Evolutionary conservation across 2,797 vertebrate species (phyloP).

Genomic region (Sphaeramia orbicularis): DNA sequence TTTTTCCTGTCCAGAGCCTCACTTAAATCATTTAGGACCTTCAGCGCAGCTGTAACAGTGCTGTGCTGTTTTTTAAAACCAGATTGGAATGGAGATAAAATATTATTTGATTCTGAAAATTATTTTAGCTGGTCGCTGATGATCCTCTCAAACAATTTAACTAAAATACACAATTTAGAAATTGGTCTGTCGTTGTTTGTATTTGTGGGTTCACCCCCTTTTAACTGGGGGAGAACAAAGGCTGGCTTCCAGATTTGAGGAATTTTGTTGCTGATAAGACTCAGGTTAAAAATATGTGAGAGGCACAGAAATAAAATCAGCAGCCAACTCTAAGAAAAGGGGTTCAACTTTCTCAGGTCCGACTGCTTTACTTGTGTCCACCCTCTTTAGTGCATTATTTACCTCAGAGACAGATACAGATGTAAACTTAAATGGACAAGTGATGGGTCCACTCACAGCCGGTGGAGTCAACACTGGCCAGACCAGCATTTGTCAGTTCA

Average conservation of each 20-base stretch:
- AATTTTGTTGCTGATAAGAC: background rate
- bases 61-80: slow-evolving; percentile 2
- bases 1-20: background rate
- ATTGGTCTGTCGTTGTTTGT: background rate
- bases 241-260: background rate
- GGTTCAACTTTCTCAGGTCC: background rate
- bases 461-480: background rate
- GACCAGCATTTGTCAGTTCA: too few species aligned
- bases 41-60: background rate
- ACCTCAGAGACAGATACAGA: background rate
- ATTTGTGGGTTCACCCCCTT: slow-evolving; percentile 2
- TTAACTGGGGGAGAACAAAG: background rate
- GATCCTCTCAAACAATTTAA: background rate
- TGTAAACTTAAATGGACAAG: too few species aligned
- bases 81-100: background rate
- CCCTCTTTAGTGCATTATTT: background rate
- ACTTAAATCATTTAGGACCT: background rate
- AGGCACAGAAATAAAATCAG: slow-evolving; percentile 4
- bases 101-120: slow-evolving; percentile 1
- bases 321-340: background rate
- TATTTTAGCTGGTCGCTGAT: background rate
- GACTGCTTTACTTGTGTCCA: background rate
- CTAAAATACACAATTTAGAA: slow-evolving; percentile 5
- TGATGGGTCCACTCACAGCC: too few species aligned
- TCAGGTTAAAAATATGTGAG: background rate